Percentiles rank a stretch among this genome's conserved stretches.
These are phyloP conservation scores for Lordiphosa fenestrarum DNA, from an alignment of 2,888 invertebrate genomes.

Conservation along the genomic window DNA sequence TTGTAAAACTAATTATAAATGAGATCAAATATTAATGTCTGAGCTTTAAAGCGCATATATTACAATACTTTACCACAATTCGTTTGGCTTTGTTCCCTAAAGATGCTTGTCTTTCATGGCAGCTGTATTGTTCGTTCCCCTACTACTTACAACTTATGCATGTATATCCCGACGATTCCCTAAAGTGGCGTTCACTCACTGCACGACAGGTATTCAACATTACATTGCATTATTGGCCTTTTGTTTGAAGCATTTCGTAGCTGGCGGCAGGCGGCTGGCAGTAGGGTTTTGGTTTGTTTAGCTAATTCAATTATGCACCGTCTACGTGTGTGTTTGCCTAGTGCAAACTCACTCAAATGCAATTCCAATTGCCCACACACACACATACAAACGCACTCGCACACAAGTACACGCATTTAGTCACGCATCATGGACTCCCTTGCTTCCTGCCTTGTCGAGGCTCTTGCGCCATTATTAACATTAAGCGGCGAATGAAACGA, in stretches of 20 bases:
- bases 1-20: no score
- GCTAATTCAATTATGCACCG: slow-evolving; percentile 65
- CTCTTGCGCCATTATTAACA: slow-evolving; percentile 24
- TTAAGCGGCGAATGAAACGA: slow-evolving; percentile 24
- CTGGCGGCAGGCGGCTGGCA: slow-evolving; percentile 11
- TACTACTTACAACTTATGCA: no score
- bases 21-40: no score
- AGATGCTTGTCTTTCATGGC: no score
- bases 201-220: neutral
- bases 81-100: no score
- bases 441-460: neutral
- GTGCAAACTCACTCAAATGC: slow-evolving; percentile 6
- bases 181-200: no score
- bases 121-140: no score
- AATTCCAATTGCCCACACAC: slow-evolving; percentile 28
- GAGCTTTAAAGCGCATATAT: no score
- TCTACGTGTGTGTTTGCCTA: slow-evolving; percentile 16
- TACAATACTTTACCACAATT: no score
- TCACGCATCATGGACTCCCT: slow-evolving; percentile 41
- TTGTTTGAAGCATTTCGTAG: slow-evolving; percentile 50
- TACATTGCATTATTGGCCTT: slow-evolving; percentile 33
- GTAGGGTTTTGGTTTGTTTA: slow-evolving; percentile 43
- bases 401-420: slow-evolving; percentile 45
- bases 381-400: slow-evolving; percentile 14
- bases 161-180: no score